phyloP scores from a whole-genome alignment of 2,888 invertebrate genomes.

The Nephrotoma flavescens region DNA sequence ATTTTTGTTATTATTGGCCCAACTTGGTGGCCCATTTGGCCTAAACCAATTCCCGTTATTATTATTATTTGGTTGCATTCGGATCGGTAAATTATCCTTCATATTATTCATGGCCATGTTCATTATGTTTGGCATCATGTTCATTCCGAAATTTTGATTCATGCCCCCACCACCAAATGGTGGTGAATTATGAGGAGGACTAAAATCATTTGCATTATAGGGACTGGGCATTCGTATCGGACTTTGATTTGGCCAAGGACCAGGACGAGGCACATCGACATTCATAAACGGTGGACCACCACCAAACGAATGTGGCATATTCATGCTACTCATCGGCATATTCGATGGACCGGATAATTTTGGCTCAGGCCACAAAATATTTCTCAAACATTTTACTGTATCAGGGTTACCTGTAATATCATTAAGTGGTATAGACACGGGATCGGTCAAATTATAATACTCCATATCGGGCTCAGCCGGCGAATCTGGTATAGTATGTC shows the following conservation, averaged over 20 bases:
- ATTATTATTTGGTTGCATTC: background rate
- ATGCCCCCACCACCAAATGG: background rate
- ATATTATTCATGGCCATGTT: background rate
- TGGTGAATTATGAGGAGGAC: background rate
- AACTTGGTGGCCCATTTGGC: background rate
- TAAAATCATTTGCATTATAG: background rate
- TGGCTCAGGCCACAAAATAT: slow-evolving; percentile 72
- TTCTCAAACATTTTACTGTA: slow-evolving; percentile 60
- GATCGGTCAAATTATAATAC: slow-evolving; percentile 59
- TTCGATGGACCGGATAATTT: slow-evolving; percentile 44
- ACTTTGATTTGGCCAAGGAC: background rate
- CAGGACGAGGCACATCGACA: background rate
- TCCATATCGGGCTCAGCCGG: slow-evolving; percentile 78
- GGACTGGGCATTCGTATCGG: background rate
- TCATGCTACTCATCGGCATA: background rate
- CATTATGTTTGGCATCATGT: background rate
- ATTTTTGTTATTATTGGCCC: background rate
- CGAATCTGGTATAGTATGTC: slow-evolving; percentile 72
- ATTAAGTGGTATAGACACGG: slow-evolving; percentile 72
- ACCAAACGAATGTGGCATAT: background rate
- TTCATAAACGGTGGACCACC: background rate
- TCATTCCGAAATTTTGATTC: background rate
- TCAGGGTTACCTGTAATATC: slow-evolving; percentile 75
- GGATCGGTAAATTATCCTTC: background rate
- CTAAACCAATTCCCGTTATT: slow-evolving; percentile 1